These are phyloP conservation scores for Sebastes umbrosus DNA, from an alignment of 2,797 vertebrate genomes.

Conservation along the genomic window DNA sequence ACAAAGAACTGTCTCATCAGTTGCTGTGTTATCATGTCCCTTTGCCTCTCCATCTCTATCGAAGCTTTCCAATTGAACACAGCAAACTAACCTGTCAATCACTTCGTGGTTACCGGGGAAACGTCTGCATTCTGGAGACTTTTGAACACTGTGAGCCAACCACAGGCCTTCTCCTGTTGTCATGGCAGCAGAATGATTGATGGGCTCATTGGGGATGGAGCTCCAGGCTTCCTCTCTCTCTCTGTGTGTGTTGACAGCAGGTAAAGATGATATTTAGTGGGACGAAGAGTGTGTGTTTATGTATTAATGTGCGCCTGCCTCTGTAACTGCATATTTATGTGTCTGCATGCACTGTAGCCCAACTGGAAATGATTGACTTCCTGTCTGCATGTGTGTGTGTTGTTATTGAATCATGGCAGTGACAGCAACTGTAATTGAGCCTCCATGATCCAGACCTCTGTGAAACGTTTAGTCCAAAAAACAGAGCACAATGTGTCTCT, in stretches of 20 bases:
- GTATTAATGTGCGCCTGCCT: background rate
- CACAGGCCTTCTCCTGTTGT: background rate
- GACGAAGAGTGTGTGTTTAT: background rate
- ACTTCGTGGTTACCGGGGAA: background rate
- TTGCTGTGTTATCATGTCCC: background rate
- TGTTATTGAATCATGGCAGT: constrained; percentile 28
- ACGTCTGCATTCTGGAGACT: background rate
- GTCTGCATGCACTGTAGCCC: background rate
- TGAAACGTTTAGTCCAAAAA: constrained; percentile 16
- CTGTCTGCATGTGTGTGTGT: background rate
- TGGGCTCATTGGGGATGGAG: constrained; percentile 8
- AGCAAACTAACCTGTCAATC: background rate
- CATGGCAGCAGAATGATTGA: constrained; percentile 50
- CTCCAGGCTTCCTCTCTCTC: background rate
- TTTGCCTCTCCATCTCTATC: background rate
- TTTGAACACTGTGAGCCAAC: background rate
- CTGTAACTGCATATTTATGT: background rate
- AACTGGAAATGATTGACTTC: constrained; percentile 15
- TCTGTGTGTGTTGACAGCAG: constrained; percentile 23
- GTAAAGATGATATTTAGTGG: constrained; percentile 9
- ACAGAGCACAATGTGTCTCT: constrained; percentile 35
- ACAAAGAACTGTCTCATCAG: background rate
- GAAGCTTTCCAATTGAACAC: background rate
- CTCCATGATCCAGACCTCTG: constrained; percentile 32
- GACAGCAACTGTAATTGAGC: constrained; percentile 42